Percentiles rank a stretch among this genome's conserved stretches.
phyloP scores from a whole-genome alignment of 2,888 invertebrate genomes.

The Exocentrus adspersus region DNA sequence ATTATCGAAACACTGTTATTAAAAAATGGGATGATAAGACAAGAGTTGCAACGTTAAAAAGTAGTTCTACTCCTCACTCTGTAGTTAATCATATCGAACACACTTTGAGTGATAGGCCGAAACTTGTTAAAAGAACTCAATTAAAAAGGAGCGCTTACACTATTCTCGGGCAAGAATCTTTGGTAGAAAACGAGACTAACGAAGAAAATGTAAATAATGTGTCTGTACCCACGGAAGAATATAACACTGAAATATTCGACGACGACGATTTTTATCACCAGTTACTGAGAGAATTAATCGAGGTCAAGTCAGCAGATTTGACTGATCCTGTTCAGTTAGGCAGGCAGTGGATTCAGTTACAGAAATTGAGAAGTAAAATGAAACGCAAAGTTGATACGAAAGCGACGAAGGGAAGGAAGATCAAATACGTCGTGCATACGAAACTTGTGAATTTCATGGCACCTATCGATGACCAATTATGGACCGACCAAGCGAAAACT shows the following conservation, averaged over 20 bases:
- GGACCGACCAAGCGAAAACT: slow-evolving; percentile 82
- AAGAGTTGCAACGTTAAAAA: slow-evolving; percentile 73
- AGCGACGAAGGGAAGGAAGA: slow-evolving; percentile 93
- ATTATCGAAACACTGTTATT: slow-evolving; percentile 82
- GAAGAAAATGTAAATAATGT: slow-evolving; percentile 38
- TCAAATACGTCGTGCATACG: slow-evolving; percentile 86
- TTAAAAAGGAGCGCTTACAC: slow-evolving; percentile 79
- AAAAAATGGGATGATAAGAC: slow-evolving; percentile 97
- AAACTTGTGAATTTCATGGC: slow-evolving; percentile 93
- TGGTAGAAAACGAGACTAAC: slow-evolving; percentile 36
- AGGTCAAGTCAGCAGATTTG: slow-evolving; percentile 85
- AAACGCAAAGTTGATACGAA: slow-evolving; percentile 92
- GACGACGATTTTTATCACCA: slow-evolving; percentile 98
- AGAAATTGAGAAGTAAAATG: slow-evolving; percentile 90
- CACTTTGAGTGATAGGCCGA: slow-evolving; percentile 79
- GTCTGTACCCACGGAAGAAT: slow-evolving; percentile 64
- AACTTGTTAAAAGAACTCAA: slow-evolving; percentile 82
- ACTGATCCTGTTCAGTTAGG: slow-evolving; percentile 87
- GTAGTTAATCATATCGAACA: slow-evolving; percentile 86
- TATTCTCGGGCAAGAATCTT: slow-evolving; percentile 69
- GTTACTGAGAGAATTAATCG: slow-evolving; percentile 89
- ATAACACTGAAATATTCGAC: slow-evolving; percentile 89
- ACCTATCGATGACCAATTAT: slow-evolving; percentile 73
- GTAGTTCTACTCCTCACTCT: slow-evolving; percentile 67
- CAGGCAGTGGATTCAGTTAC: slow-evolving; percentile 90